These are phyloP conservation scores for Stenurella melanura DNA, from an alignment of 2,888 invertebrate species.

Conservation along the genomic window DNA sequence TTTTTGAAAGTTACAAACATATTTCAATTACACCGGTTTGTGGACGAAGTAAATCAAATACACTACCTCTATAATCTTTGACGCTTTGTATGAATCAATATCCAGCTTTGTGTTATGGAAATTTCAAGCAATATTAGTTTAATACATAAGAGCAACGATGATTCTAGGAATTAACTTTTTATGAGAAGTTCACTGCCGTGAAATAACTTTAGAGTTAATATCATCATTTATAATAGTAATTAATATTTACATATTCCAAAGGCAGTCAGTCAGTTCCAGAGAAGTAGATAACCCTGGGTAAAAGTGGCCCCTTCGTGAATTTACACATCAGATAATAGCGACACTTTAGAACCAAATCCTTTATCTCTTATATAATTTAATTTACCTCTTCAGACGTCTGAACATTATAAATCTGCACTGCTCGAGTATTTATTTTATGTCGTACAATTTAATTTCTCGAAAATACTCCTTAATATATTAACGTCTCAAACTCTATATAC, in stretches of 20 bases:
- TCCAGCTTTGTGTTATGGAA: background rate
- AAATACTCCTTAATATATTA: too few relatives aligned
- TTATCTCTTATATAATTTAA: conserved; percentile 34
- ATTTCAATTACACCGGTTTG: background rate
- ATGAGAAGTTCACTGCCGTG: background rate
- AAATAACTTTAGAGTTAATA: conserved; percentile 9
- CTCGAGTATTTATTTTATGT: conserved; percentile 1
- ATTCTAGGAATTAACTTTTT: background rate
- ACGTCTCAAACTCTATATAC: too few relatives aligned
- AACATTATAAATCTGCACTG: conserved; percentile 21
- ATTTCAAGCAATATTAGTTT: background rate
- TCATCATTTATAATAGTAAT: conserved; percentile 25
- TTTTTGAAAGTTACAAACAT: conserved; percentile 20
- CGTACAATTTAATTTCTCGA: background rate
- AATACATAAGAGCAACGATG: background rate
- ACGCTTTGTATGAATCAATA: background rate
- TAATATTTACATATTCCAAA: conserved; percentile 19
- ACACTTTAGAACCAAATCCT: conserved; percentile 35
- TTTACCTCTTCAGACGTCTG: conserved; percentile 25
- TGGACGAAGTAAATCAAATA: conserved; percentile 15
- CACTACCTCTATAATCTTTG: conserved; percentile 1
- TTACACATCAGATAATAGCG: conserved; percentile 37
- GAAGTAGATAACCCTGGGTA: conserved; percentile 16
- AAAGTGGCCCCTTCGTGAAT: conserved; percentile 31
- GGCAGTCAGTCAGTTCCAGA: conserved; percentile 28